Evolutionary conservation across 2,888 invertebrate species (phyloP), one percentile per base, ranked within the genome.

Genomic region (Rhorus exstirpatorius): DNA sequence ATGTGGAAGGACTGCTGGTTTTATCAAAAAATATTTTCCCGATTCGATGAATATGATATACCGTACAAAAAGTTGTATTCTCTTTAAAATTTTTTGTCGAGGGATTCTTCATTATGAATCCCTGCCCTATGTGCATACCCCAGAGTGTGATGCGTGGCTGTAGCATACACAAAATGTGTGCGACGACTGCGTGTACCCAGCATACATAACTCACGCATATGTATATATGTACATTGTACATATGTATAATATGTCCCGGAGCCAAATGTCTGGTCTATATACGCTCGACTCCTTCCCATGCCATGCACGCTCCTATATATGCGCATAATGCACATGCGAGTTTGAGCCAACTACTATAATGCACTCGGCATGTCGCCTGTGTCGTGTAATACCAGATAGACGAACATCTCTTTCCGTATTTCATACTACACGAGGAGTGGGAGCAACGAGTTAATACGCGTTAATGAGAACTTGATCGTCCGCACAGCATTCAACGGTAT

Each of bases 131-230:
- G n/a, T 19, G 6, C 14, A n/a, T n/a, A n/a, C n/a, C n/a, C n/a
- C n/a, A n/a, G n/a, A n/a, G n/a, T n/a, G n/a, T n/a, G n/a, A 49
- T 19, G 19, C 19, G 19, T 8, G 19, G 53, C 4, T 53, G 24
- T 24, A 53, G 26, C 49, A 49, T 49, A 24, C 8, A 44, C 31
- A 19, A 14, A 31, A 31, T 24, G 60, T 68, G 17, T 60, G 38
- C 10, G 58, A 38, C 17, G 60, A 46, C 19, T 74, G 60, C 79
- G 68, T 63, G 44, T 68, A 53, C 61, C 67, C 44, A 53, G 61
- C 68, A 68, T 79, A 74, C 74, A 79, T 74, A 79, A 74, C 68
- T 79, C 74, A 79, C 68, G 74, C 67, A 55, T 68, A 68, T 68
- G 74, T 53, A n/a, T n/a, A n/a, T n/a, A n/a, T n/a, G n/a, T n/a